Base-by-base conservation (phyloP, 2,888 invertebrate genomes). In the Leptarthrus brevirostris region DNA sequence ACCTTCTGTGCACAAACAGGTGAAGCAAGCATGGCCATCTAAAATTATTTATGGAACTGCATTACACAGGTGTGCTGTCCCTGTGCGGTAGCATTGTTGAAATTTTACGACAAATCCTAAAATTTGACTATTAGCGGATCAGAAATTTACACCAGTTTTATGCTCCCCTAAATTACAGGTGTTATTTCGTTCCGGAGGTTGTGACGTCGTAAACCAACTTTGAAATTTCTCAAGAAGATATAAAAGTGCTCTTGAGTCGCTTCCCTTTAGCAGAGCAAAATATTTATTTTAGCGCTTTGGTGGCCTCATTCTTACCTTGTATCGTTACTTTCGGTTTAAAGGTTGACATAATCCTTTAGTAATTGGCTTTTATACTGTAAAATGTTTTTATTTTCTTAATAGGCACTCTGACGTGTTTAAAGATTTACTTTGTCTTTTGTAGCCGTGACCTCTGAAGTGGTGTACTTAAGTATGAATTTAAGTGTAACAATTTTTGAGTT, bases 31-130 rank as follows among this genome's bases (percentile, higher is more conserved):
- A 22, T 36, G 14, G 12, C 58, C 58, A 58, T 58, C 58, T 34
- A 58, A 58, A 58, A 58, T 58, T 58, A 58, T 58, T 58, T 36
- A 58, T 36, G 20, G 14, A 58, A 18, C 58, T 40, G 2, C 12
- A 58, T 34, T 36, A 20, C 18, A 34, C 58, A 34, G 58, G 36
- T 58, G 58, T 18, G 58, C 18, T 49, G 16, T 49, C 6, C 18
- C 18, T 36, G 18, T 58, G 36, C 58, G 36, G 58, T 36, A 58
- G 36, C 18, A 58, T 36, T 58, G 34, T 5, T 20, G 18, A 58
- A 58, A 34, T 36, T 49, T 49, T 49, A 20, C n/a, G 49, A 18
- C 49, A 49, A 49, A 49, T 49, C 49, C 49, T 49, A 49, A 49
- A 49, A 49, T 49, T 16, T 49, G 49, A 49, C 20, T 49, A 49